Evolutionary conservation across 2,888 invertebrate species (phyloP).

Genomic region (Cabera pusaria): DNA sequence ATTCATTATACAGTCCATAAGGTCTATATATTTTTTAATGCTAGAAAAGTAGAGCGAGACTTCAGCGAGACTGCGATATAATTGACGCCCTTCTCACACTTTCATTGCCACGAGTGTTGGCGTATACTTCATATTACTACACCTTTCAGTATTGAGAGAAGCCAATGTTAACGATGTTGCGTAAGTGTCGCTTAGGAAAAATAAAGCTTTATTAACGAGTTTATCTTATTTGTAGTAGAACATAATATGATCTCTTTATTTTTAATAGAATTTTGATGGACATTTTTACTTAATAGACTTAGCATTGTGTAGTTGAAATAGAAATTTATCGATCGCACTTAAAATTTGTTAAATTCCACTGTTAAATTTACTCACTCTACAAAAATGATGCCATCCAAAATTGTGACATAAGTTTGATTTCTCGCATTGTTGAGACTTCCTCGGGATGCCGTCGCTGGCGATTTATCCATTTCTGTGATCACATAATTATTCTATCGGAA

Average conservation of each 20-base stretch:
- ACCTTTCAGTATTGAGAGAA: conserved; percentile 50
- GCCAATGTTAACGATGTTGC: conserved; percentile 45
- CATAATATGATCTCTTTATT: conserved; percentile 79
- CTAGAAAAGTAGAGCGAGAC: too few relatives aligned
- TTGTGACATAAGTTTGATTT: conserved; percentile 37
- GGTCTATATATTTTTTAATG: too few relatives aligned
- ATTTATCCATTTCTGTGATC: conserved; percentile 34
- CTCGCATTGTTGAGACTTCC: conserved; percentile 55
- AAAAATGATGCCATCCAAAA: conserved; percentile 63
- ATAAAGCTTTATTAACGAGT: conserved; percentile 74
- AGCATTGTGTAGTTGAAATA: conserved; percentile 68
- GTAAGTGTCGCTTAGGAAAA: conserved; percentile 61
- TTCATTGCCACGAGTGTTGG: too few relatives aligned
- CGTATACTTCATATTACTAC: too few relatives aligned
- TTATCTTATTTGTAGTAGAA: conserved; percentile 76
- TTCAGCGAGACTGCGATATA: too few relatives aligned
- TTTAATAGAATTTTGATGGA: conserved; percentile 80
- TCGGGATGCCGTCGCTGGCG: conserved; percentile 23
- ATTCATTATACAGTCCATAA: too few relatives aligned
- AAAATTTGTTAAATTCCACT: conserved; percentile 53
- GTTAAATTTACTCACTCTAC: conserved; percentile 44
- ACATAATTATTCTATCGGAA: conserved; percentile 42
- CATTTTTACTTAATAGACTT: conserved; percentile 81
- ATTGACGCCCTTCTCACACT: too few relatives aligned
- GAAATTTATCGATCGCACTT: conserved; percentile 59